Base-by-base conservation (phyloP, 2,888 invertebrate genomes). In the Morpho achilles region DNA sequence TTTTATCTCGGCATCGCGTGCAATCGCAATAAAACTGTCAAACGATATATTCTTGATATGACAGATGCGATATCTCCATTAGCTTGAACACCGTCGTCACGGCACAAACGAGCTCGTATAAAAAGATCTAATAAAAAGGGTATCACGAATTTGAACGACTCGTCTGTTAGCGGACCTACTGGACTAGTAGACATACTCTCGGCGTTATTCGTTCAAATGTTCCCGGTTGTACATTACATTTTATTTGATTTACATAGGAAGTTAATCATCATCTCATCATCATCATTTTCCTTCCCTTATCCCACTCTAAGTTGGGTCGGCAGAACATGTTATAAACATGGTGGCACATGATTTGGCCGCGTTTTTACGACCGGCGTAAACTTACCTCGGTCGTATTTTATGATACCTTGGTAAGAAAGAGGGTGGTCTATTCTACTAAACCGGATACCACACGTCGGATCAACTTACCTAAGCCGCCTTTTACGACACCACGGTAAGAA, bases 11-110 rank as follows among this genome's bases (percentile, higher is more conserved):
- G 67, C 73, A 82, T 83, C 82, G 65, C 74, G 75, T 75, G 72
- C 75, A 75, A 82, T 81, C 77, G 77, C 79, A 84, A 86, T 86
- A 84, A 86, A 87, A 82, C 83, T 84, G 86, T 86, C 87, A 82
- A 81, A 80, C 76, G 79, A 73, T 79, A 74, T 77, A 78, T 80
- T 77, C 71, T 76, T 77, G 80, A 84, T 84, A 80, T 87, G 83
- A 79, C 81, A 84, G 82, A 84, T 86, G 77, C 73, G 80, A 83
- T 86, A 87, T 87, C 84, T 84, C 81, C 84, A 86, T 85, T 85
- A 84, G 77, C 72, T 74, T 70, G 77, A 69, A 72, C 76, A 79
- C 77, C 81, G 76, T 82, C 82, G 77, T 84, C 82, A 79, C 79
- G 76, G 73, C 71, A 71, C 76, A 77, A 72, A 75, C 71, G 71